Evolutionary conservation across 2,113 vertebrate species (phyloP).

Genomic region (Erythrocercus mccallii): DNA sequence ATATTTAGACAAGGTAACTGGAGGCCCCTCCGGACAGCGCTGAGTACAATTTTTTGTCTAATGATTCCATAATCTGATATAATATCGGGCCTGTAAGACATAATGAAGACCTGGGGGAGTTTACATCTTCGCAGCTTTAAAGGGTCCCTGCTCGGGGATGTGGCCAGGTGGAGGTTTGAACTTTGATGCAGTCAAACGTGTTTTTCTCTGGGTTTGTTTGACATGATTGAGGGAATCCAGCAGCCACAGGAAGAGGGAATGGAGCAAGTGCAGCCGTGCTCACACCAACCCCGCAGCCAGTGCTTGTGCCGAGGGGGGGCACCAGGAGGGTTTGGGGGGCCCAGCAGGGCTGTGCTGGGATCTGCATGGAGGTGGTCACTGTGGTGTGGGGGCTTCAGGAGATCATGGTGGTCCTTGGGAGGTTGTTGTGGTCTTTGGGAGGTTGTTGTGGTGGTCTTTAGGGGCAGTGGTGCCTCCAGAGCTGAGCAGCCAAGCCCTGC

Average conservation of each 20-base stretch:
- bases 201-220: slow-evolving; percentile 53
- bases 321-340: accelerated
- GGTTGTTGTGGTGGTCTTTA: not conserved
- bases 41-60: slow-evolving; percentile 61
- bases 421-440: not conserved
- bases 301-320: accelerated
- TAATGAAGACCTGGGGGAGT: slow-evolving; percentile 71
- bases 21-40: slow-evolving; percentile 45
- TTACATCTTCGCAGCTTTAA: slow-evolving; percentile 47
- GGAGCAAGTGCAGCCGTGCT: not conserved
- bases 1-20: slow-evolving; percentile 67
- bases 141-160: slow-evolving; percentile 24
- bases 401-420: accelerated
- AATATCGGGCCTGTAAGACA: slow-evolving; percentile 59
- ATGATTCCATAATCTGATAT: slow-evolving; percentile 69
- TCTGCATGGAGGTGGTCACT: accelerated
- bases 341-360: not conserved
- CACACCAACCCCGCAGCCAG: not conserved
- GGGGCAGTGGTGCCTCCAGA: not conserved
- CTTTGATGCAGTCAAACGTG: slow-evolving; percentile 54
- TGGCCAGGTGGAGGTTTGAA: slow-evolving; percentile 52
- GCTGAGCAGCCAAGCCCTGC: accelerated
- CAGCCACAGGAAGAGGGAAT: not conserved
- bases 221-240: slow-evolving; percentile 27
- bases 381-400: not conserved